A percentile compares a stretch with the other conserved stretches of the same genome.
phyloP scores from a whole-genome alignment of 2,888 invertebrate genomes.

The Aleiodes testaceus region DNA sequence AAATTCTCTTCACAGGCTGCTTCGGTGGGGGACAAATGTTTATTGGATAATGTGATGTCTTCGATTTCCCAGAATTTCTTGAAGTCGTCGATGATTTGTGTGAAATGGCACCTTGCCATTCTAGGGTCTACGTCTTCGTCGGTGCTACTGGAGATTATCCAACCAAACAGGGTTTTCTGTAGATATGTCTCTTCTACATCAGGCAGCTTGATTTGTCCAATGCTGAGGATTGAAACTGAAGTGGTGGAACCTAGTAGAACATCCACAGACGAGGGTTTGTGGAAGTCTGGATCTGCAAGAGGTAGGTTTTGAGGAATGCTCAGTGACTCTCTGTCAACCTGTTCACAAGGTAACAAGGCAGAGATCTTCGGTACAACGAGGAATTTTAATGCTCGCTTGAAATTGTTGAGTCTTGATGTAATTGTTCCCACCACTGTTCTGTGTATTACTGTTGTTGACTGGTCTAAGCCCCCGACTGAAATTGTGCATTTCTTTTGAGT shows the following conservation, averaged over 20 bases:
- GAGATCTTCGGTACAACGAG: slow-evolving; percentile 15
- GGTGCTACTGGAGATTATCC: no score
- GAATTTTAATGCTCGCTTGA: slow-evolving; percentile 14
- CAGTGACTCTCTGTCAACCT: neutral
- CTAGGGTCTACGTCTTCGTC: slow-evolving; percentile 44
- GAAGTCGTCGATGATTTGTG: neutral
- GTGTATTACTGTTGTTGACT: slow-evolving; percentile 9
- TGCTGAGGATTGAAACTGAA: neutral
- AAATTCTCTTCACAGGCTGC: no score
- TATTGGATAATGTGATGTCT: no score
- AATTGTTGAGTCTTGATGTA: no score
- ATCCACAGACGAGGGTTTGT: neutral
- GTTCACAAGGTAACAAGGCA: neutral
- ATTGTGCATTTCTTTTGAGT: neutral
- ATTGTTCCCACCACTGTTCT: neutral
- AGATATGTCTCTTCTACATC: no score
- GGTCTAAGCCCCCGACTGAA: slow-evolving; percentile 43
- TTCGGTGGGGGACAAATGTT: no score
- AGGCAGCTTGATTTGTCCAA: no score
- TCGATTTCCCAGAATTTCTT: no score
- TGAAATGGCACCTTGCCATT: neutral
- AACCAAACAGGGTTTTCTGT: no score
- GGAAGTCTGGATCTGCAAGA: neutral
- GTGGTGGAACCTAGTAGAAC: neutral
- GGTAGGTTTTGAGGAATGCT: neutral